Conservation (phyloP, 2,888 invertebrate genomes). For the Drosophila imparisetae region DNA sequence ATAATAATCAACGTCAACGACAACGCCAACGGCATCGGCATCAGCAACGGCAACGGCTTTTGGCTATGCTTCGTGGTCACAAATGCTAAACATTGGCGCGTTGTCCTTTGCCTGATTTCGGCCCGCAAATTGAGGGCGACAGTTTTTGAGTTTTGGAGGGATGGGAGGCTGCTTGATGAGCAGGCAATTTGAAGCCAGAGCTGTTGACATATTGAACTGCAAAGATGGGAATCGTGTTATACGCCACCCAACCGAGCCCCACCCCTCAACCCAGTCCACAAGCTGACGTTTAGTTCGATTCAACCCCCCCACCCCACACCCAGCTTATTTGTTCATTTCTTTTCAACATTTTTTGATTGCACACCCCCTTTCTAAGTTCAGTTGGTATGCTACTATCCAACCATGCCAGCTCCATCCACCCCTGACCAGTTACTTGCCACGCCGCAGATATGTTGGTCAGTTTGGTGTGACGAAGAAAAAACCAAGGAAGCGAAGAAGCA, state of each 20-base stretch:
- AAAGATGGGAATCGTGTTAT: slow-evolving; percentile 19
- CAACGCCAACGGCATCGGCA: not conserved
- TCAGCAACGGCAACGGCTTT: slow-evolving; percentile 3
- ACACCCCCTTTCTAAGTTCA: slow-evolving; percentile 34
- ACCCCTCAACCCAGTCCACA: not conserved
- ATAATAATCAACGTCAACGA: slow-evolving; percentile 48
- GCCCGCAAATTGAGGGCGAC: slow-evolving; percentile 33
- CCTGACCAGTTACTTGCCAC: slow-evolving; percentile 8
- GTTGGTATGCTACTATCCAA: slow-evolving; percentile 24
- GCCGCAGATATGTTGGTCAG: slow-evolving; percentile 59
- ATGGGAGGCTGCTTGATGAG: slow-evolving; percentile 11
- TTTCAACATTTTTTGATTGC: slow-evolving; percentile 41
- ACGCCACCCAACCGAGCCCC: not conserved
- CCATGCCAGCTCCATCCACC: not conserved
- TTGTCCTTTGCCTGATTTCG: slow-evolving; percentile 20
- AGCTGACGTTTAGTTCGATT: not conserved
- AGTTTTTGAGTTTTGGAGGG: slow-evolving; percentile 13
- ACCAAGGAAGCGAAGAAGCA: slow-evolving; percentile 29
- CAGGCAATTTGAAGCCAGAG: slow-evolving; percentile 25
- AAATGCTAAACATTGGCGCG: slow-evolving; percentile 48
- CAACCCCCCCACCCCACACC: slow-evolving; percentile 1
- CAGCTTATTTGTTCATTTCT: slow-evolving; percentile 18
- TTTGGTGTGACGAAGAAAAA: slow-evolving; percentile 50
- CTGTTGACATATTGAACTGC: slow-evolving; percentile 37
- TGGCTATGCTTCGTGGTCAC: slow-evolving; percentile 25